These are phyloP conservation scores for Eupithecia abbreviata DNA, from an alignment of 2,888 invertebrate genomes.

Conservation along the genomic window DNA sequence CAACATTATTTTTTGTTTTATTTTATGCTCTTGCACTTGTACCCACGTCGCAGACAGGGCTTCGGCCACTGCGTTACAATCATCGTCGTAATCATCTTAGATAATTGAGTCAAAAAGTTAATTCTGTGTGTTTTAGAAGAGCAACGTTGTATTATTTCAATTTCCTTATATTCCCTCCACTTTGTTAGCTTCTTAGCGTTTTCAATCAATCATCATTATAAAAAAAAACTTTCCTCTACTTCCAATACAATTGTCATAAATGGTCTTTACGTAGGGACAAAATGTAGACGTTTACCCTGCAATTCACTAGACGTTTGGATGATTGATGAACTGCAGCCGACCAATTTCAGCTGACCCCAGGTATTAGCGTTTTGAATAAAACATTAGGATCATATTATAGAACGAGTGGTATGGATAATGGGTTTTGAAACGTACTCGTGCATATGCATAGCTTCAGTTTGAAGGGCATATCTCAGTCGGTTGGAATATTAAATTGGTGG, in stretches of 20 bases:
- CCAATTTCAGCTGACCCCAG: background rate
- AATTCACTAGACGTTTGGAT: background rate
- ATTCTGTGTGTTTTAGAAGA: background rate
- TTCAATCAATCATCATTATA: background rate
- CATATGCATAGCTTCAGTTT: background rate
- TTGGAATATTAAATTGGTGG: background rate
- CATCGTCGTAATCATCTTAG: background rate
- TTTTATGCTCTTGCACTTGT: too few species aligned
- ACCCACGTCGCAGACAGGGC: background rate
- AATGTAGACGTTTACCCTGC: background rate
- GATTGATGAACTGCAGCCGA: background rate
- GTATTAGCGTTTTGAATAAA: background rate
- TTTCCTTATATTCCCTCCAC: background rate
- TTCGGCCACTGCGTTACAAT: background rate
- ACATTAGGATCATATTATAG: background rate
- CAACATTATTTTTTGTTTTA: too few species aligned
- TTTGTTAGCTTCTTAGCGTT: background rate
- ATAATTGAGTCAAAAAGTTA: background rate
- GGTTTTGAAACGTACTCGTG: background rate
- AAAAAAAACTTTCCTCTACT: background rate
- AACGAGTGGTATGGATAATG: background rate
- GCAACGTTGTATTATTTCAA: too few species aligned
- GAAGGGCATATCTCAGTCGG: background rate
- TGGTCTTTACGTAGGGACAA: background rate
- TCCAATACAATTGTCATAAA: background rate